These are phyloP conservation scores for Tokudaia muenninki DNA, from an alignment of 2,797 vertebrate genomes.

Conservation along the genomic window DNA sequence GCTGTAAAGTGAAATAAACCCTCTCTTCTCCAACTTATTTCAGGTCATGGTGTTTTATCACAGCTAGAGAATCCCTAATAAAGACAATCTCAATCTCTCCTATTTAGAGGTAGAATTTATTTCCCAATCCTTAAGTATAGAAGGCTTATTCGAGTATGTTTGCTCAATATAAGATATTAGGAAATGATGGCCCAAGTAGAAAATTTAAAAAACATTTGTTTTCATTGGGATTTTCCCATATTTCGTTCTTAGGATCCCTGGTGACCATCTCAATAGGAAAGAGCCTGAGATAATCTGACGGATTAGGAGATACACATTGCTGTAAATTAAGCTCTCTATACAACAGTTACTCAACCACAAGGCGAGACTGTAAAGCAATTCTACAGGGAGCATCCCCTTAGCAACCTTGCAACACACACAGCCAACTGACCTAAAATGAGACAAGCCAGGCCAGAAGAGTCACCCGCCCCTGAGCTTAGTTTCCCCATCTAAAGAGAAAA, in stretches of 20 bases:
- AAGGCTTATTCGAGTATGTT: neutral
- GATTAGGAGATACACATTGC: neutral
- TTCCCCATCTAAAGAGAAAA: neutral
- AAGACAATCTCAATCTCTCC: neutral
- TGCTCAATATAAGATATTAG: neutral
- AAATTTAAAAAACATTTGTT: constrained; percentile 10
- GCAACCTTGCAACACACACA: neutral
- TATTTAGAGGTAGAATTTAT: neutral
- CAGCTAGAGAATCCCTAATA: neutral
- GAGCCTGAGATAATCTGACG: neutral
- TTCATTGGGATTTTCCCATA: neutral
- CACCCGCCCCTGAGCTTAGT: neutral
- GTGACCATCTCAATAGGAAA: neutral
- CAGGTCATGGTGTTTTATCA: neutral
- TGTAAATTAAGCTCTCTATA: neutral
- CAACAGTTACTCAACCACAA: neutral
- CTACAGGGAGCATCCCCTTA: neutral
- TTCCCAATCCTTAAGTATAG: neutral
- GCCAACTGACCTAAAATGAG: neutral
- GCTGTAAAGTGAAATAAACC: neutral
- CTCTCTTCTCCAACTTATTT: neutral
- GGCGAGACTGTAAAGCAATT: neutral
- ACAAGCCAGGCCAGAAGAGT: neutral
- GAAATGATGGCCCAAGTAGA: neutral
- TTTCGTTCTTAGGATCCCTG: neutral